Base-by-base conservation (phyloP, 2,888 invertebrate genomes). In the Pseudococcus longispinus region DNA sequence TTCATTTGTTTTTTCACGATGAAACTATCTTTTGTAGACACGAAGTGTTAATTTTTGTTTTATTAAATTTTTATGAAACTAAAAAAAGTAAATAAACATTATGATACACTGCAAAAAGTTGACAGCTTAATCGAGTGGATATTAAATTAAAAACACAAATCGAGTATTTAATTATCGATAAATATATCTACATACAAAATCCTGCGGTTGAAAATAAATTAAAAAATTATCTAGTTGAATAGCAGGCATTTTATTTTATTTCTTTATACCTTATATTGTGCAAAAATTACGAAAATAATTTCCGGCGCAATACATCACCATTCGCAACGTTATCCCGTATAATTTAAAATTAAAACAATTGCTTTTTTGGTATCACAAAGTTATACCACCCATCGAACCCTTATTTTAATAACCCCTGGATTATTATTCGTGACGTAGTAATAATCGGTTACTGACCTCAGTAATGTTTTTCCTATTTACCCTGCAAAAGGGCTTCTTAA, bases 361-460 rank as follows among this genome's bases (percentile, higher is more conserved):
- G 5, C 11, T 23, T 8, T 23, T 70, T 13, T 13, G 20, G 20
- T 70, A 8, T 15, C 29, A 29, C 29, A 70, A 70, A 70, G 15
- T 70, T 6, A 29, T 18, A 70, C 15, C 70, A 20, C 42, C 32
- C 42, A 51, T 83, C 51, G 13, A 83, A n/a, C 84, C 80, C 29
- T 26, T 32, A 77, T 23, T 86, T 86, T 86, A 86, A 26, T 32
- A 77, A 86, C 86, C 86, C 74, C 86, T 86, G 80, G 55, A 86
- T 77, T 77, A 86, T 86, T 86, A 86, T 55, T 86, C 80, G 86
- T 86, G 80, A 86, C 86, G 86, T 86, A 86, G 77, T 86, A 86
- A 86, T 86, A 86, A 86, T 86, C 86, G 86, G 86, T 80, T 86
- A 86, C 86, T 86, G 86, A 86, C 86, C 86, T 86, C 86, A 77